Conservation (phyloP, 2,797 vertebrate genomes). For the Picus viridis region DNA sequence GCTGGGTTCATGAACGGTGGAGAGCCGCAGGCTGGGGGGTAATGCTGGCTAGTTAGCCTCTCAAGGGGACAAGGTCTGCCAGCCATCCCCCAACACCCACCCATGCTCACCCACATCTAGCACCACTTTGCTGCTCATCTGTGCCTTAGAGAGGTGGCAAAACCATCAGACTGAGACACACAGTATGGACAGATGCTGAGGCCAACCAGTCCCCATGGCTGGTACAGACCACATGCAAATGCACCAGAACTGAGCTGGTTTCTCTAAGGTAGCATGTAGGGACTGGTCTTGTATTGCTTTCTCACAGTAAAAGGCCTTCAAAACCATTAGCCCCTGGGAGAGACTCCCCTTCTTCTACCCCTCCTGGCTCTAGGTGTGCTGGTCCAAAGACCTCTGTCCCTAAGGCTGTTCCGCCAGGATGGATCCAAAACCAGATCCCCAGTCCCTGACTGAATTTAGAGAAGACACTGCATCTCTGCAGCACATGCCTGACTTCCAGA, state of each 20-base stretch:
- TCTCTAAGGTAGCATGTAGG: neutral
- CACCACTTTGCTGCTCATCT: neutral
- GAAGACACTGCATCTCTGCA: neutral
- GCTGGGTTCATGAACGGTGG: constrained; percentile 93
- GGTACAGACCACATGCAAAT: neutral
- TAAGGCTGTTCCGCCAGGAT: neutral
- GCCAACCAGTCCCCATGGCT: neutral
- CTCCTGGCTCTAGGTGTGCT: neutral
- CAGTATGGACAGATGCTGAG: neutral
- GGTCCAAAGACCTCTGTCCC: neutral
- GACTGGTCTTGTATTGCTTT: neutral
- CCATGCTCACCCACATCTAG: neutral
- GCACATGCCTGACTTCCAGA: neutral
- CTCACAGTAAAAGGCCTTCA: neutral
- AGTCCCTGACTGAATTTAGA: neutral
- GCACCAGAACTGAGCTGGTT: neutral
- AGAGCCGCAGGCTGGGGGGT: constrained; percentile 86
- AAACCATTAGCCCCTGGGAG: neutral
- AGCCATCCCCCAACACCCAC: too few relatives aligned
- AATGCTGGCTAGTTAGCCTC: neutral
- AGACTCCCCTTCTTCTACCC: neutral
- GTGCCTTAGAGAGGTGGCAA: neutral
- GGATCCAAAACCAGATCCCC: neutral
- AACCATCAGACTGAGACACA: neutral
- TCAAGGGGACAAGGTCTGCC: neutral